These are phyloP conservation scores for Ramphastos sulfuratus DNA, from an alignment of 2,113 vertebrate species.

Conservation along the genomic window DNA sequence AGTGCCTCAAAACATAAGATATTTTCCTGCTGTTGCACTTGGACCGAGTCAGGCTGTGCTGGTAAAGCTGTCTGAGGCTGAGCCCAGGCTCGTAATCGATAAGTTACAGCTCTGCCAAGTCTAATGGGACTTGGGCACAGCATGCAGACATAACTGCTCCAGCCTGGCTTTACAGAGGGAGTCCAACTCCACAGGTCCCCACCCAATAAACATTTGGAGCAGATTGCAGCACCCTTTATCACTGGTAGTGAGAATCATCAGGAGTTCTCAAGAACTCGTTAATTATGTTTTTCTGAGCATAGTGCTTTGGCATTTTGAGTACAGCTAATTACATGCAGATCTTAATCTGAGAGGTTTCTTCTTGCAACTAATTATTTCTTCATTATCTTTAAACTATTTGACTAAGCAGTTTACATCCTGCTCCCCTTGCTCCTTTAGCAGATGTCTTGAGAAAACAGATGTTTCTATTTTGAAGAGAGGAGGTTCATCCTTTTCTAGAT, in stretches of 20 bases:
- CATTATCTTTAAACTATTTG: conserved; percentile 67
- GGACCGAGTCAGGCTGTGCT: conserved; percentile 37
- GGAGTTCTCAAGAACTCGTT: conserved; percentile 64
- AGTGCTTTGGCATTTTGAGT: conserved; percentile 65
- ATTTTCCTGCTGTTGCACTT: conserved; percentile 35
- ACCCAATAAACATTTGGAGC: conserved; percentile 41
- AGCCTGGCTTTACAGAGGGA: conserved; percentile 31
- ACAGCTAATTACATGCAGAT: conserved; percentile 75
- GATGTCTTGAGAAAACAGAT: conserved; percentile 72
- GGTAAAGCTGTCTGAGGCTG: conserved; percentile 38
- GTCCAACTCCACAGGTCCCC: background rate
- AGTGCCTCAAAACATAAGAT: conserved; percentile 11
- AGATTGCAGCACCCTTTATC: conserved; percentile 56
- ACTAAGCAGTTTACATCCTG: conserved; percentile 68
- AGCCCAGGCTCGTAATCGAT: background rate
- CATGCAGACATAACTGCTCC: background rate
- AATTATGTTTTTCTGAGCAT: conserved; percentile 66
- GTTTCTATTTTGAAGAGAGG: conserved; percentile 61
- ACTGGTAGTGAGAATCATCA: conserved; percentile 40
- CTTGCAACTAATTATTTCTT: conserved; percentile 74
- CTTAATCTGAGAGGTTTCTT: conserved; percentile 57
- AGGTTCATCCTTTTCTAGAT: conserved; percentile 19
- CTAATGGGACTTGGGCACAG: conserved; percentile 54
- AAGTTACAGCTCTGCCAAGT: conserved; percentile 17
- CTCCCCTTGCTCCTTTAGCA: conserved; percentile 52